A percentile compares a stretch with the other conserved stretches of the same genome.
Conservation (phyloP, 2,888 invertebrate genomes). For the Periphyllus acericola region DNA sequence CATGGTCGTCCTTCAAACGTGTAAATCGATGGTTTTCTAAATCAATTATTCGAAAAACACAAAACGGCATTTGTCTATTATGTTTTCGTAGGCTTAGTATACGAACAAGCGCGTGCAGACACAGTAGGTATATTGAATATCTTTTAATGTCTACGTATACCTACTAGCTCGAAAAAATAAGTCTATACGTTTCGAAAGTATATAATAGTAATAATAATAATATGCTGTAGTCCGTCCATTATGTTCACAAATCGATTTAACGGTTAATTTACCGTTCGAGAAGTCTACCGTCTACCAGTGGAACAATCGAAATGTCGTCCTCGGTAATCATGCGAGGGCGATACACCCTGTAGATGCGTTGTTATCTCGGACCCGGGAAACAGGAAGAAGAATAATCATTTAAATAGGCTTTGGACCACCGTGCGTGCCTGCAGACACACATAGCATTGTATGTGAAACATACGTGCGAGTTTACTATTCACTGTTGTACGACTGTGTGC, state of each 20-base stretch:
- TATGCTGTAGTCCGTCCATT: background rate
- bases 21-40: too few relatives aligned
- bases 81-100: too few relatives aligned
- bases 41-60: too few relatives aligned
- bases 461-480: background rate
- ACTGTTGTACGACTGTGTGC: too few relatives aligned
- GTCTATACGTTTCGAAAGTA: too few relatives aligned
- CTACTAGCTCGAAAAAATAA: too few relatives aligned
- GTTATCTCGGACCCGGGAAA: background rate
- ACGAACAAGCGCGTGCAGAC: too few relatives aligned
- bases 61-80: too few relatives aligned
- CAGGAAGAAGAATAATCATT: conserved; percentile 33
- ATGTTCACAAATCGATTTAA: background rate
- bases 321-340: too few relatives aligned
- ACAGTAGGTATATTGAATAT: too few relatives aligned
- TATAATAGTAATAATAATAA: too few relatives aligned
- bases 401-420: conserved; percentile 48
- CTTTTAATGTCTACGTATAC: too few relatives aligned
- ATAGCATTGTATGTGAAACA: background rate
- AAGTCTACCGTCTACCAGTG: background rate
- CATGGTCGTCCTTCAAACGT: background rate
- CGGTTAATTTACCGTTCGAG: background rate
- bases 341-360: background rate
- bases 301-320: background rate
- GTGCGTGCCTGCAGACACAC: background rate